phyloP scores from a whole-genome alignment of 2,797 vertebrate genomes.

The Melanogrammus aeglefinus region DNA sequence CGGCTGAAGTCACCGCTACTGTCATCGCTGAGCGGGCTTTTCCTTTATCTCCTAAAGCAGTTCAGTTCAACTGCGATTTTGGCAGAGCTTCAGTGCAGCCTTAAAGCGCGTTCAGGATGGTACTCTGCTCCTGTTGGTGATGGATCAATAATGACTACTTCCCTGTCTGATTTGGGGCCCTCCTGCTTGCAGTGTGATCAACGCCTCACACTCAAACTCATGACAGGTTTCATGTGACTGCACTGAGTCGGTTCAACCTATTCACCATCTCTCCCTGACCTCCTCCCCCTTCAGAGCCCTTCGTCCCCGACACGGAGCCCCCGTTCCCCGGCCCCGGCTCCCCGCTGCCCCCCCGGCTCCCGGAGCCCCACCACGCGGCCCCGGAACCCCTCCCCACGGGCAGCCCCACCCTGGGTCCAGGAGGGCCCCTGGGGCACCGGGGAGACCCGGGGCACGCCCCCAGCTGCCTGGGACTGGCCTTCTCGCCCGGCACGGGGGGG shows the following conservation, averaged over 20 bases:
- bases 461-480: conserved; percentile 43
- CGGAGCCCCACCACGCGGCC: conserved; percentile 63
- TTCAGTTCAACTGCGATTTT: too few species aligned
- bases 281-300: conserved; percentile 73
- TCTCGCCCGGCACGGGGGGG: conserved; percentile 75
- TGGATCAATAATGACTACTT: too few species aligned
- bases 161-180: too few species aligned
- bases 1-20: too few species aligned
- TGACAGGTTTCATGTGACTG: neutral
- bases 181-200: too few species aligned
- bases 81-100: too few species aligned
- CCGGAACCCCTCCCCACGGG: conserved; percentile 77
- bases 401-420: conserved; percentile 33
- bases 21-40: too few species aligned
- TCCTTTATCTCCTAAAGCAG: too few species aligned
- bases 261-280: neutral
- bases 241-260: neutral
- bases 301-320: conserved; percentile 78
- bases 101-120: too few species aligned
- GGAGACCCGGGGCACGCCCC: neutral
- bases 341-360: conserved; percentile 62
- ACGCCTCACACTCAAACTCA: too few species aligned
- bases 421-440: neutral
- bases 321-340: conserved; percentile 79
- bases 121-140: too few species aligned